phyloP scores from a whole-genome alignment of 1,140 invertebrate species.

The Pseudachorutes palmiensis region DNA sequence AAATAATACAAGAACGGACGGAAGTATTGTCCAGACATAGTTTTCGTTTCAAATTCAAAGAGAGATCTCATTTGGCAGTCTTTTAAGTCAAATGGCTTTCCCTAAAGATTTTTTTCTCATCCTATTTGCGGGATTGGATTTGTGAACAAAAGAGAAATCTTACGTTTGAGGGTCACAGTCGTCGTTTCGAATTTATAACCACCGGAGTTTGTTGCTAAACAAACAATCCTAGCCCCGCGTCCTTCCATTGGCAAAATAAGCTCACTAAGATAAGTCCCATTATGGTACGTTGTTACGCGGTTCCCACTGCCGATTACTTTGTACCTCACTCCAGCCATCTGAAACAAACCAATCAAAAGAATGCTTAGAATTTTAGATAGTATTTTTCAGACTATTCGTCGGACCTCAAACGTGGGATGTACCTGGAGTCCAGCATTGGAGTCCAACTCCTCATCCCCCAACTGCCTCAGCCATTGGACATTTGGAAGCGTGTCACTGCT shows the following conservation, averaged over 20 bases:
- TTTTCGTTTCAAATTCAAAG: too few relatives aligned
- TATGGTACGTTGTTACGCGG: conserved; percentile 7
- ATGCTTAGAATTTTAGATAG: conserved; percentile 11
- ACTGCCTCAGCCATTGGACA: conserved; percentile 23
- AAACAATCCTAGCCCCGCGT: conserved; percentile 17
- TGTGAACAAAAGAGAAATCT: too few relatives aligned
- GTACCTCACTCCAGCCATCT: conserved; percentile 19
- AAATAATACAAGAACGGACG: too few relatives aligned
- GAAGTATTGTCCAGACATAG: too few relatives aligned
- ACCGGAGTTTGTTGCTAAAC: conserved; percentile 23
- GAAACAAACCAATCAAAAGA: conserved; percentile 4
- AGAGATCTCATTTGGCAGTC: too few relatives aligned
- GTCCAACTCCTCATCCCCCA: conserved; percentile 23
- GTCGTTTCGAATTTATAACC: conserved; percentile 22
- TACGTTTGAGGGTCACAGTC: conserved; percentile 21
- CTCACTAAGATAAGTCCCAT: conserved; percentile 39
- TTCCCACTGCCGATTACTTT: conserved; percentile 13
- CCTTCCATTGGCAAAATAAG: conserved; percentile 16
- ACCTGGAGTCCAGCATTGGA: conserved; percentile 2
- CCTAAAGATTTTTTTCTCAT: too few relatives aligned
- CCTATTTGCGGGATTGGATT: too few relatives aligned
- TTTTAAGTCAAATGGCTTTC: too few relatives aligned
- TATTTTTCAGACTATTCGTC: not conserved
- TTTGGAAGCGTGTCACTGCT: conserved; percentile 24
- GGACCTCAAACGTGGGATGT: too few relatives aligned